Evolutionary conservation across 2,797 vertebrate species (phyloP).

Genomic region (Eulemur albifrons): DNA sequence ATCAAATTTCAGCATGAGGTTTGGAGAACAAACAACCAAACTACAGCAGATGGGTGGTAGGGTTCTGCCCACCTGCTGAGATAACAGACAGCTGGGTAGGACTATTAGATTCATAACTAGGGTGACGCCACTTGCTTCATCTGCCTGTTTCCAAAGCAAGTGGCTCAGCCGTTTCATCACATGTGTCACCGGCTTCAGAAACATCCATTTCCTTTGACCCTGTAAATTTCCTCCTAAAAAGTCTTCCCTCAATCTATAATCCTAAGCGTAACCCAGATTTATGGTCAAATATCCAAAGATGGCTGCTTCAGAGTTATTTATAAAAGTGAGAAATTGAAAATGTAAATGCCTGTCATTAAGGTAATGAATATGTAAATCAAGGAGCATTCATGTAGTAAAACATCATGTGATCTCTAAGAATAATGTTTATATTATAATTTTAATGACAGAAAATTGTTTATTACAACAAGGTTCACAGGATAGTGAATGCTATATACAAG

Average conservation of each 20-base stretch:
- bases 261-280: conserved; percentile 31
- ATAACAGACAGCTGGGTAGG: not conserved
- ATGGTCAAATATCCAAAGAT: not conserved
- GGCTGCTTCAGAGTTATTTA: conserved; percentile 34
- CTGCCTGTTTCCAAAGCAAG: not conserved
- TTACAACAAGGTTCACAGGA: not conserved
- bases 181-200: not conserved
- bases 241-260: conserved; percentile 19
- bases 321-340: conserved; percentile 36
- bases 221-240: conserved; percentile 8
- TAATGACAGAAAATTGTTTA: conserved; percentile 24
- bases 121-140: not conserved
- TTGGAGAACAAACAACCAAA: not conserved
- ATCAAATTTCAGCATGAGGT: not conserved
- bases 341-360: conserved; percentile 27
- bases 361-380: conserved; percentile 45
- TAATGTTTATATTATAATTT: conserved; percentile 48
- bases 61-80: not conserved
- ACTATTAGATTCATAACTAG: not conserved
- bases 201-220: not conserved
- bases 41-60: not conserved
- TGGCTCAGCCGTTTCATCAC: not conserved
- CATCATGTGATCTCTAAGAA: conserved; percentile 14
- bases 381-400: not conserved
- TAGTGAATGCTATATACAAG: not conserved